A percentile compares a stretch with the other conserved stretches of the same genome.
Evolutionary conservation across 2,113 vertebrate genomes (phyloP).

Genomic region (Alouatta palliata): DNA sequence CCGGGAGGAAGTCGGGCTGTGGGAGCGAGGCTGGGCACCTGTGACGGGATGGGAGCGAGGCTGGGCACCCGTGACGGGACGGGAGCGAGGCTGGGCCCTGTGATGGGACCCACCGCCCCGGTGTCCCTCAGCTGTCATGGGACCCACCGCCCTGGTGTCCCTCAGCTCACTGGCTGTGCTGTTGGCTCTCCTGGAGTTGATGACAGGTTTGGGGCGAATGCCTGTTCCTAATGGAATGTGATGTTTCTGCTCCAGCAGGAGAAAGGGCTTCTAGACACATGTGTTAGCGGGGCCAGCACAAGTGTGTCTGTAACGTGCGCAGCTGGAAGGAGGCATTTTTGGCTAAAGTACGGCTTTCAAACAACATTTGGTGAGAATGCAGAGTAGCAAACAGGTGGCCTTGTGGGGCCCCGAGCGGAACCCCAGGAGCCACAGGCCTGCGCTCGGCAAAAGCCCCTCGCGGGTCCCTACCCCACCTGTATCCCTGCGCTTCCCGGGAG

Average conservation of each 20-base stretch:
- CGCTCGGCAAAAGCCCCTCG: background rate
- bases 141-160: background rate
- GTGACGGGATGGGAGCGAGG: no score
- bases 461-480: background rate
- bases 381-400: background rate
- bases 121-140: no score
- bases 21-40: no score
- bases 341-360: background rate
- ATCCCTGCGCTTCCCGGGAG: background rate
- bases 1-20: no score
- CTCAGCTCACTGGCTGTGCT: fast-evolving
- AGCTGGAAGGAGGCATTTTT: background rate
- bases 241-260: fast-evolving
- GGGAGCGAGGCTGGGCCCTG: no score
- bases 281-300: background rate
- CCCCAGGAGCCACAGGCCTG: background rate
- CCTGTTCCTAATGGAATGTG: fast-evolving
- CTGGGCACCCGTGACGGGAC: no score
- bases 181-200: background rate
- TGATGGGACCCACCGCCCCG: no score
- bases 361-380: no score
- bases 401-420: fast-evolving
- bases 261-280: no score
- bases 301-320: background rate
- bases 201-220: background rate